Base-by-base conservation (phyloP, 2,113 vertebrate genomes). In the Aviceda subcristata region DNA sequence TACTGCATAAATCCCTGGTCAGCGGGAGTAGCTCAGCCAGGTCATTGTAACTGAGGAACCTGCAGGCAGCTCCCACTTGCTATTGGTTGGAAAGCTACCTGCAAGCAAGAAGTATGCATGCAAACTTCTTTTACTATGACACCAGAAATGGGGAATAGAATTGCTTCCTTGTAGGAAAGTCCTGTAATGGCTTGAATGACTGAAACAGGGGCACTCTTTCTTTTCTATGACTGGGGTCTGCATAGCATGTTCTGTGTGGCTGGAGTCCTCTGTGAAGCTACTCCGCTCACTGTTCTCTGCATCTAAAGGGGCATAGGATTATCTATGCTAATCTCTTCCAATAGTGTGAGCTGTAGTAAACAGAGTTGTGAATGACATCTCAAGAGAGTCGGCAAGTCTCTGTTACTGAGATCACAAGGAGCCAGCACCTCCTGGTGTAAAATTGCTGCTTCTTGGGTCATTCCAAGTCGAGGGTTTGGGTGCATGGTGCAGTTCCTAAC, bases 101-200 rank as follows among this genome's bases (percentile, higher is more conserved):
- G 17, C 0, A 0, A 60, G 5, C 9, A 83, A 83, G 15, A 29
- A 30, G 4, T n/a, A 56, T 15, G 2, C 39, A 32, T 38, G 11
- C 2, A 10, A 67, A 43, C 4, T 12, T 59, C 15, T 56, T 86
- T 36, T 39, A 11, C 5, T 73, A 1, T 3, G 36, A 30, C 11
- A 21, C 1, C 18, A 56, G 55, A 56, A 64, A 38, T 15, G 2
- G 41, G 18, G 2, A 78, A 19, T 56, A 73, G 69, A 73, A 48
- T 19, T 68, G 3, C 7, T 84, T 9, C 50, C 19, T 6, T 53
- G 1, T 27, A 9, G 36, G 3, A 18, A 72, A 71, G 32, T 45
- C 12, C 8, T 66, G 4, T 21, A 46, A 30, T 26, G 3, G 8
- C 32, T 50, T 48, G 20, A 74, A 32, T 53, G 34, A n/a, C 8